phyloP scores from a whole-genome alignment of 2,797 vertebrate species.

The Meda fulgida region DNA sequence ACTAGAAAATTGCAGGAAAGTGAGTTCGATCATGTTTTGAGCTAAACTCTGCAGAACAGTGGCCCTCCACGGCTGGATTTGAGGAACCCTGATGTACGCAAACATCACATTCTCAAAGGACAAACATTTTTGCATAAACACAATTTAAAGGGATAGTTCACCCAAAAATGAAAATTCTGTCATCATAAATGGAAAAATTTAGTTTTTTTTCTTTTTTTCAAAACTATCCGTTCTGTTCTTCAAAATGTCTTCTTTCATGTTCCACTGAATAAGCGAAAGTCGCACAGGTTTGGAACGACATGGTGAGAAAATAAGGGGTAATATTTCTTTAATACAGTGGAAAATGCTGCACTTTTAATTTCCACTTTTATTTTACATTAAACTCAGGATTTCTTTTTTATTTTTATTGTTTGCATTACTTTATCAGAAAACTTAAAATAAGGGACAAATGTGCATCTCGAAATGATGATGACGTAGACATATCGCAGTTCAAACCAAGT shows the following conservation, averaged over 20 bases:
- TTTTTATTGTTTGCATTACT: not conserved
- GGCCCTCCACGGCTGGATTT: too few relatives aligned
- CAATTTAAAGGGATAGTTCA: not conserved
- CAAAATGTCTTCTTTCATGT: not conserved
- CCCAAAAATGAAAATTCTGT: not conserved
- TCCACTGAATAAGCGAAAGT: not conserved
- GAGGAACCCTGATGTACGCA: too few relatives aligned
- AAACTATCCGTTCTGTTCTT: not conserved
- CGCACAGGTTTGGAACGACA: not conserved
- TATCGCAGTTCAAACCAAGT: not conserved
- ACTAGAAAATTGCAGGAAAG: too few relatives aligned
- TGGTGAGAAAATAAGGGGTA: not conserved
- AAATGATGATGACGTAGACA: not conserved
- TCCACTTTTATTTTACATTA: not conserved
- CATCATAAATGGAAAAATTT: not conserved
- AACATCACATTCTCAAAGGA: not conserved
- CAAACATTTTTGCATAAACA: constrained; percentile 1
- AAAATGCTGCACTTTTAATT: not conserved
- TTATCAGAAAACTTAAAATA: not conserved
- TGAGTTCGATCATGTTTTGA: too few relatives aligned
- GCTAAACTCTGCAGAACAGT: too few relatives aligned
- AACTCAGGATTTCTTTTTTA: not conserved
- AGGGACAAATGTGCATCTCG: not conserved
- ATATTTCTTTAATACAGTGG: not conserved
- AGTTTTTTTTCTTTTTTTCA: not conserved